A percentile compares a stretch with the other conserved stretches of the same genome.
Conservation (phyloP, 2,888 invertebrate genomes). For the Leptothorax acervorum region DNA sequence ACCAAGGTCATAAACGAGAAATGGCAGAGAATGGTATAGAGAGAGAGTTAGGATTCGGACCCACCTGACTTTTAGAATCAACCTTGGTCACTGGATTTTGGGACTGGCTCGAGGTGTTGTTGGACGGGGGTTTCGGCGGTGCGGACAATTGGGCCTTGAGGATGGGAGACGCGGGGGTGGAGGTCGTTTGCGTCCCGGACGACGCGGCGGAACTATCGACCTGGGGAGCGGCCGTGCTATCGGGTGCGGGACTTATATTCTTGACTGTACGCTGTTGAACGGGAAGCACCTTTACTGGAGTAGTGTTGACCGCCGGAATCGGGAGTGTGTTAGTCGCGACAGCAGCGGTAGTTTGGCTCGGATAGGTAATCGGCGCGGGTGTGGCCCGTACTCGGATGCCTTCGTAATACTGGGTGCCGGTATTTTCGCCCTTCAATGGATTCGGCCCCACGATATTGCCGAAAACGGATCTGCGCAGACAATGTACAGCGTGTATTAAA, state of each 20-base stretch:
- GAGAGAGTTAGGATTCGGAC: conserved; percentile 83
- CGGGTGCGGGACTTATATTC: conserved; percentile 81
- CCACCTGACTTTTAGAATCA: conserved; percentile 88
- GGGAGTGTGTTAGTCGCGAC: conserved; percentile 72
- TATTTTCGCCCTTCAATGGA: conserved; percentile 88
- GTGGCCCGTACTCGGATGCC: conserved; percentile 89
- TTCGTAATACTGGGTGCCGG: conserved; percentile 89
- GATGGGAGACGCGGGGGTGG: conserved; percentile 92
- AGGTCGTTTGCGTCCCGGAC: conserved; percentile 78
- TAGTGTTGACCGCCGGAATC: conserved; percentile 79
- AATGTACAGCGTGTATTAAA: not conserved
- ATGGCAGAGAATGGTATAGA: conserved; percentile 74
- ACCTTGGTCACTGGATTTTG: conserved; percentile 86
- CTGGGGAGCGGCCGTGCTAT: conserved; percentile 76
- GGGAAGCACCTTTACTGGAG: conserved; percentile 87
- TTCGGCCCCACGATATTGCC: conserved; percentile 94
- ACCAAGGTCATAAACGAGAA: conserved; percentile 74
- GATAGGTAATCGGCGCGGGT: conserved; percentile 86
- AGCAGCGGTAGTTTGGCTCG: conserved; percentile 79
- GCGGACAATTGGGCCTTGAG: conserved; percentile 94
- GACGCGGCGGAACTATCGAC: conserved; percentile 78
- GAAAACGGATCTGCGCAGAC: conserved; percentile 90
- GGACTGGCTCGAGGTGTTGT: conserved; percentile 85
- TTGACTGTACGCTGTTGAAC: conserved; percentile 84
- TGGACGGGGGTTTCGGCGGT: conserved; percentile 86